Conservation (phyloP, 2,113 vertebrate genomes). For the Hylia prasina region DNA sequence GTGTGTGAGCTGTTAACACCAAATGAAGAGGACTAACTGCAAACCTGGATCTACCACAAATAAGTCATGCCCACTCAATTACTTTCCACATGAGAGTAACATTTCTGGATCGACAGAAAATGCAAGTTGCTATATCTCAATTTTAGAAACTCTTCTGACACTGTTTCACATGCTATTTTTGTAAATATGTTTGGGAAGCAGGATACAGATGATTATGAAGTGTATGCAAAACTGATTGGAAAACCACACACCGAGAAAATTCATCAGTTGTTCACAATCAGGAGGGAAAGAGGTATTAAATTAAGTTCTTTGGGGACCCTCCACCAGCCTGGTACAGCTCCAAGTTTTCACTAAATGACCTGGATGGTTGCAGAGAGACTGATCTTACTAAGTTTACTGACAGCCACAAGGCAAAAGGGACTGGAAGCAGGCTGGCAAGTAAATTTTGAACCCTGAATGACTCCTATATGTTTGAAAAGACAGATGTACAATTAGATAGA, state of each 20-base stretch:
- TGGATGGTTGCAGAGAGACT: background rate
- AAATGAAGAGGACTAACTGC: background rate
- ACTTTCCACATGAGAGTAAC: background rate
- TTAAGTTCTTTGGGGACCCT: background rate
- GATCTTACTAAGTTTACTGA: background rate
- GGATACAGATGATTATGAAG: constrained; percentile 52
- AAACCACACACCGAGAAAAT: constrained; percentile 47
- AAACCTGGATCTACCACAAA: background rate
- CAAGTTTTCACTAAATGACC: background rate
- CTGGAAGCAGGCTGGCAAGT: background rate
- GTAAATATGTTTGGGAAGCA: constrained; percentile 6
- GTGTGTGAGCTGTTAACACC: background rate
- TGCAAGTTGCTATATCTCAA: background rate
- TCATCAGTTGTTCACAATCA: constrained; percentile 13
- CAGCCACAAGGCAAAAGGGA: background rate
- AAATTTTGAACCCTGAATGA: background rate
- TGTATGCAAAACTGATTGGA: constrained; percentile 42
- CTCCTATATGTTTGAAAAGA: background rate
- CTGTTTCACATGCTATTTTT: constrained; percentile 24
- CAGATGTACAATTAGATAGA: background rate
- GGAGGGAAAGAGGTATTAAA: background rate
- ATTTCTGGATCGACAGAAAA: background rate
- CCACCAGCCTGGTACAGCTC: background rate
- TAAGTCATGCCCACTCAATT: background rate
- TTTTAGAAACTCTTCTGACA: constrained; percentile 7